These are phyloP conservation scores for Spodoptera litura DNA, from an alignment of 1,140 invertebrate species.

Conservation along the genomic window DNA sequence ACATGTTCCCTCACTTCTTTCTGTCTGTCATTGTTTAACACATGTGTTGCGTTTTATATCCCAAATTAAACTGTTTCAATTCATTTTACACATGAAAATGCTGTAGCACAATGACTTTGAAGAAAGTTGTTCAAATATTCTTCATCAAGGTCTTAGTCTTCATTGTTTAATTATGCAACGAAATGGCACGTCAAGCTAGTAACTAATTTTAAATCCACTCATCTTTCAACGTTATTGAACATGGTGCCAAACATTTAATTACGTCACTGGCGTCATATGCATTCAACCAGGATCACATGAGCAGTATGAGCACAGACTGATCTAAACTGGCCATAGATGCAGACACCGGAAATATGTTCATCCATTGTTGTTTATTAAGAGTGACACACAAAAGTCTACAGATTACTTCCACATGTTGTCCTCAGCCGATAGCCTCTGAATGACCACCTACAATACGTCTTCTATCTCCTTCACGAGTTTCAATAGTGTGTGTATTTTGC, in stretches of 20 bases:
- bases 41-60: conserved; percentile 31
- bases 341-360: conserved; percentile 38
- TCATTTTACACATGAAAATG: background rate
- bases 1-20: conserved; percentile 19
- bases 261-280: conserved; percentile 26
- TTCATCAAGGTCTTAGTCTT: too few species aligned
- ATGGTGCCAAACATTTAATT: conserved; percentile 22
- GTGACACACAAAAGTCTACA: conserved; percentile 36
- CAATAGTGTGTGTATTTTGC: conserved; percentile 1
- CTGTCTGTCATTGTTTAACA: conserved; percentile 27
- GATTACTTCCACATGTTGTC: background rate
- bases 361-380: conserved; percentile 43
- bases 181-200: background rate
- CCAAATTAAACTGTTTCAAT: conserved; percentile 7
- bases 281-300: conserved; percentile 42
- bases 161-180: too few species aligned
- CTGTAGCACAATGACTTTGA: background rate
- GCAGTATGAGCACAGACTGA: conserved; percentile 8
- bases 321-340: conserved; percentile 28
- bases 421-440: background rate
- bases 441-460: conserved; percentile 4
- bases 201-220: conserved; percentile 19
- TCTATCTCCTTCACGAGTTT: conserved; percentile 4
- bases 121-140: background rate
- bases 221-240: conserved; percentile 18